phyloP scores from a whole-genome alignment of 2,888 invertebrate species.

The Macrostomum cliftonense region DNA sequence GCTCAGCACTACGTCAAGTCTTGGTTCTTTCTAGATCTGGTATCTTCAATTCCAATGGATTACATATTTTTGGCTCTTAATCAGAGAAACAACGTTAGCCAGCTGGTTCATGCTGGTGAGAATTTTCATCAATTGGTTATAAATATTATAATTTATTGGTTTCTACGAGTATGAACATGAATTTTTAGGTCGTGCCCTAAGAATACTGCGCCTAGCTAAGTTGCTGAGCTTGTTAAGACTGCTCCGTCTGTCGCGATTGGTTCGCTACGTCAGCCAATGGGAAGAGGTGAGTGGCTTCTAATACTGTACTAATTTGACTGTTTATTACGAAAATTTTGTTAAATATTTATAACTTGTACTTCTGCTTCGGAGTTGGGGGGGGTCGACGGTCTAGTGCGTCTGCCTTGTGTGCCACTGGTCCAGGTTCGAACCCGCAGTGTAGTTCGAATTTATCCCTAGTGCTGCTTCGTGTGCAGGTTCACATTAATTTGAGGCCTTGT shows the following conservation, averaged over 20 bases:
- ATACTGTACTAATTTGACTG: too few relatives aligned
- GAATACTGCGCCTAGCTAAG: slow-evolving; percentile 89
- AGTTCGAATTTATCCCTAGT: too few relatives aligned
- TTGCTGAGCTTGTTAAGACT: slow-evolving; percentile 82
- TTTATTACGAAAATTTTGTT: too few relatives aligned
- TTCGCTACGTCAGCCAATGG: slow-evolving; percentile 97
- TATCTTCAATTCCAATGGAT: slow-evolving; percentile 97
- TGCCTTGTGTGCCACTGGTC: too few relatives aligned
- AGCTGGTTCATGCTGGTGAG: neutral
- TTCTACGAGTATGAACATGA: slow-evolving; percentile 37
- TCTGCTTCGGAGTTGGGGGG: too few relatives aligned
- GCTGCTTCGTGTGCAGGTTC: too few relatives aligned
- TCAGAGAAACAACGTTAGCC: neutral
- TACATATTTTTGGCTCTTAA: slow-evolving; percentile 96
- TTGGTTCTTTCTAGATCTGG: slow-evolving; percentile 96
- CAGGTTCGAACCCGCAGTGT: too few relatives aligned
- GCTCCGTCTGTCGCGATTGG: slow-evolving; percentile 78
- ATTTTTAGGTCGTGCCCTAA: slow-evolving; percentile 82
- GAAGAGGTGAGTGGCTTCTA: slow-evolving; percentile 62
- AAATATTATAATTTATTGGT: too few relatives aligned
- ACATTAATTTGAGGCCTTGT: too few relatives aligned
- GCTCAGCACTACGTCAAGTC: slow-evolving; percentile 95
- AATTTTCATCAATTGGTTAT: too few relatives aligned
- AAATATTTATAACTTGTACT: too few relatives aligned
- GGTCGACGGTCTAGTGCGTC: too few relatives aligned